Evolutionary conservation across 1,140 invertebrate species (phyloP).

Genomic region (Ceratina japonica): DNA sequence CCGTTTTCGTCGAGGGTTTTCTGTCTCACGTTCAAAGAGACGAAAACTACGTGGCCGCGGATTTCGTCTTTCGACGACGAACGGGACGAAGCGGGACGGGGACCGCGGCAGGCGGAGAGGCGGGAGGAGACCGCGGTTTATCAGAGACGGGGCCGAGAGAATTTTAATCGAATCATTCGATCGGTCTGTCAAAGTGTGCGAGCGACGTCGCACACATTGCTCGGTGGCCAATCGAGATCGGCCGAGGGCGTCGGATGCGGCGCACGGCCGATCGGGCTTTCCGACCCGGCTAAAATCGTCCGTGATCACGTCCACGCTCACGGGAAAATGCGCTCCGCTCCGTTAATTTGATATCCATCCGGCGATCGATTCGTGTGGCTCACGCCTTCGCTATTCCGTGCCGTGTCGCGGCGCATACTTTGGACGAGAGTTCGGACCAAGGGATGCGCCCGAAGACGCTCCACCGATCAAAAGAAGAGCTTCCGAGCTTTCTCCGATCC

Average conservation of each 20-base stretch:
- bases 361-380: conserved; percentile 4
- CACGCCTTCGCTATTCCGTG: not conserved
- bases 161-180: conserved; percentile 75
- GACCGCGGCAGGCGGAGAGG: not conserved
- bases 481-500: not conserved
- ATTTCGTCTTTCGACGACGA: conserved; percentile 19
- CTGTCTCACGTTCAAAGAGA: not conserved
- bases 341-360: conserved; percentile 39
- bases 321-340: conserved; percentile 12
- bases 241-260: conserved; percentile 31
- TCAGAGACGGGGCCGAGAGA: conserved; percentile 14
- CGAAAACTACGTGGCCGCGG: conserved; percentile 34
- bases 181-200: conserved; percentile 70
- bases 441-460: conserved; percentile 10
- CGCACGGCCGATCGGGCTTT: conserved; percentile 43
- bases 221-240: conserved; percentile 50
- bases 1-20: not conserved
- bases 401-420: not conserved
- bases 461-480: conserved; percentile 9
- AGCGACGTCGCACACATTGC: conserved; percentile 53
- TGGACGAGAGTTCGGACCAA: not conserved
- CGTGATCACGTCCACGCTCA: not conserved
- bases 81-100: not conserved
- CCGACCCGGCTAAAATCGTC: conserved; percentile 49
- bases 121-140: conserved; percentile 13